Base-by-base conservation (phyloP, 35 echinoderm and acorn worm genomes). In the Amphiura filiformis region DNA sequence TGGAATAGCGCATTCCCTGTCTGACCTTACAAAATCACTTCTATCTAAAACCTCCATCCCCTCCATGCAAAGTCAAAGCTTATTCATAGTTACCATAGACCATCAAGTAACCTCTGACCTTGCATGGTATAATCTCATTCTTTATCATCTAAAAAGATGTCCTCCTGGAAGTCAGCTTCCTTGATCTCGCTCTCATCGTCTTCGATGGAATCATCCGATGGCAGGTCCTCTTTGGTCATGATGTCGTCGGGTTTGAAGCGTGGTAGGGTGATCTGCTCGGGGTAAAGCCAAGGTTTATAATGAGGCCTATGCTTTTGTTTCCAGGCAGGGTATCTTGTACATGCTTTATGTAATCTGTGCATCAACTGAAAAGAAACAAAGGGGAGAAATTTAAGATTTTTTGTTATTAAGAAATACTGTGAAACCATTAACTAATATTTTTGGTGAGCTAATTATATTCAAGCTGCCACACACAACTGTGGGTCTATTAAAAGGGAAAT, bases 221-320 rank as follows among this genome's bases (percentile, higher is more conserved):
- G 81, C 47, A 80, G 89, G 31, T 89, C 87, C 32, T 89, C 84
- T 57, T 94, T 99, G 39, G 82, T 39, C 9, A 99, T 52, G 13
- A 99, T 79, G 84, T 99, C 93, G 26, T 88, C 44, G 38, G 87
- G 78, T 30, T 95, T 87, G 37, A 94, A 90, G 31, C 93, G 84
- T 26, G 92, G 89, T 31, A 95, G 76, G 36, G 56, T 36, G 44
- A 92, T 88, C 81, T 99, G 96, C 75, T 99, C 96, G 0, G 96
- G 93, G 87, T 94, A 95, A 0, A 94, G 76, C 96, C 96, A 99
- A 0, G 96, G 96, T 56, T 99, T 99, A 92, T 86, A 35, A 87
- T 38, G 15, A 93, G 93, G 36, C 92, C 90, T 70, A 41, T 99
- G 91, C 3, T 87, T 91, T 39, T 87, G 91, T 80, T 99, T 99